phyloP scores from a whole-genome alignment of 2,888 invertebrate species.

The Pilophorus perplexus region DNA sequence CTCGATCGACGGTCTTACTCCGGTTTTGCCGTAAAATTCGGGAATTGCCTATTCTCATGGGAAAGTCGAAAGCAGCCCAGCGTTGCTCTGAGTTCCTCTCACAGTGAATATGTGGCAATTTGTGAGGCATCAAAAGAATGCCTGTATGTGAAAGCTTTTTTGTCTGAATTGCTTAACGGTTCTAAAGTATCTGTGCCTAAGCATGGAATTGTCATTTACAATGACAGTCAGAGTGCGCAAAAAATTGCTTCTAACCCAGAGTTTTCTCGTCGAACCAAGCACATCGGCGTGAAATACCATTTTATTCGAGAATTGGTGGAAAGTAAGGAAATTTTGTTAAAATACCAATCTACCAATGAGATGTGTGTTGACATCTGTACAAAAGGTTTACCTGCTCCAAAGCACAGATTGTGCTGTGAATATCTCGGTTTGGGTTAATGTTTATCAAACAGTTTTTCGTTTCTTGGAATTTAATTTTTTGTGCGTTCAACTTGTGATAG shows the following conservation, averaged over 20 bases:
- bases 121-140: constrained; percentile 12
- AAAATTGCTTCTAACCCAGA: constrained; percentile 8
- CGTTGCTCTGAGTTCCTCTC: constrained; percentile 16
- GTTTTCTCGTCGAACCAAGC: constrained; percentile 8
- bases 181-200: not conserved
- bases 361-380: constrained; percentile 25
- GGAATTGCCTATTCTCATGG: constrained; percentile 5
- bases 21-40: constrained; percentile 4
- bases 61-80: constrained; percentile 27
- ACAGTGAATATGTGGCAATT: constrained; percentile 6
- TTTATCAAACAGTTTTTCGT: not conserved
- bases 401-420: constrained; percentile 13
- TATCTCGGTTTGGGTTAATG: not conserved
- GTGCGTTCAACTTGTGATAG: no score
- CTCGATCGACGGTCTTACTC: constrained; percentile 7
- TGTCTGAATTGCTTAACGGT: constrained; percentile 1
- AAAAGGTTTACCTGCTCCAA: constrained; percentile 1
- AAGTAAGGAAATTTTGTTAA: constrained; percentile 21
- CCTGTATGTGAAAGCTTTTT: constrained; percentile 1
- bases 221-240: no score
- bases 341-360: not conserved
- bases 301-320: constrained; percentile 5
- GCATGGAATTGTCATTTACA: constrained; percentile 7
- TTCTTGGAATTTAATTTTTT: not conserved
- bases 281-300: constrained; percentile 11